Conservation (phyloP, 92 coral and sea anemone species). For the Porites evermanni region DNA sequence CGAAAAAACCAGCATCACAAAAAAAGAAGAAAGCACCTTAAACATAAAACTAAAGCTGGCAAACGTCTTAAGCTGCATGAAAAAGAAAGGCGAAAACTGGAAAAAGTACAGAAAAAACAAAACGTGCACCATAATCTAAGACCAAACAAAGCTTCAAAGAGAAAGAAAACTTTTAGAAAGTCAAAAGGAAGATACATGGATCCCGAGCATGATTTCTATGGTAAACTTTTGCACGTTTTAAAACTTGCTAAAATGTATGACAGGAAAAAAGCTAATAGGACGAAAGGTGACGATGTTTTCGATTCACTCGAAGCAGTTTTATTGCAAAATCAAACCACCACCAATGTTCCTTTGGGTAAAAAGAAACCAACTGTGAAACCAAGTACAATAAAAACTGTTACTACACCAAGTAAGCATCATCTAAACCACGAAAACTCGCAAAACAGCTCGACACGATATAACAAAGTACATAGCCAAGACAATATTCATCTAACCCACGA, state of each 20-base stretch:
- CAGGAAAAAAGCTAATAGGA: conserved; percentile 30
- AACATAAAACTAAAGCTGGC: neutral
- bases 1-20: neutral
- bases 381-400: neutral
- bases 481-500: neutral
- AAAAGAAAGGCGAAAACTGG: neutral
- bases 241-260: conserved; percentile 56
- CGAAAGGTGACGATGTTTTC: conserved; percentile 38
- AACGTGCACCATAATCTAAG: neutral
- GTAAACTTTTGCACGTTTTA: conserved; percentile 70
- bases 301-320: conserved; percentile 55
- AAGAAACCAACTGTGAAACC: conserved; percentile 19
- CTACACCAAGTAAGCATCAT: neutral
- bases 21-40: neutral
- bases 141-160: neutral
- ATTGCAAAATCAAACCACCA: conserved; percentile 5
- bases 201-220: conserved; percentile 63
- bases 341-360: conserved; percentile 1
- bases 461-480: neutral
- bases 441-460: neutral
- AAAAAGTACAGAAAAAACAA: neutral
- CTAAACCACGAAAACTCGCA: conserved; percentile 4
- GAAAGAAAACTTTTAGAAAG: neutral
- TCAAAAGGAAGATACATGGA: neutral
- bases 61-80: neutral